Base-by-base conservation (phyloP, 1,140 invertebrate species). In the Drosophila lacertosa region DNA sequence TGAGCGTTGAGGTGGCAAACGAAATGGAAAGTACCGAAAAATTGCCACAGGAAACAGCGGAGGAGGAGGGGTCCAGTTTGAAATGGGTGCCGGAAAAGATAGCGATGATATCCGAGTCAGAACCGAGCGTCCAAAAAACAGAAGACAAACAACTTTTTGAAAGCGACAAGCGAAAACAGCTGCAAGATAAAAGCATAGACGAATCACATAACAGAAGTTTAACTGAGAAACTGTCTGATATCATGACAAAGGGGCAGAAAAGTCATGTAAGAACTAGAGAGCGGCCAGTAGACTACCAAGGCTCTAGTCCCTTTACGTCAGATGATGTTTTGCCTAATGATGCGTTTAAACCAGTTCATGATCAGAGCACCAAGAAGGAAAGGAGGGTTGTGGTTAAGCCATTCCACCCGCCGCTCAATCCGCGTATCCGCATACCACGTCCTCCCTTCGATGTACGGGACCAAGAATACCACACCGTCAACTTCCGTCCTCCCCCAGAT, bases 381-480 rank as follows among this genome's bases (percentile, higher is more conserved):
- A 45, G 16, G 6, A 65, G 13, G 5, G 32, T 59, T 20, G 18
- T 45, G 18, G 11, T 37, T 0, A 59, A 60, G n/a, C 71, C 75
- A 29, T 79, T 64, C 10, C 62, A 72, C 45, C 82, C 82, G 0
- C 82, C 82, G 0, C 26, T 88, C 5, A 88, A 88, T 76, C 82
- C 77, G 0, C 70, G 82, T 13, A 45, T 88, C 4, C 83, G 67
- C 5, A 66, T 55, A 35, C 82, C 82, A 4, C 66, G 54, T 0
- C 82, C 82, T 0, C 82, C 82, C 5, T 88, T 88, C n/a, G 82
- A 88, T 67, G 82, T 44, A 3, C 63, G 82, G 5, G 82, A 88
- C 9, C 70, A 69, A 2, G 82, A 88, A 20, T 88, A 67, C 18
- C 82, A 88, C 45, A 88, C 82, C 0, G 29, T 82, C 26, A 54